Evolutionary conservation across 2,113 vertebrate genomes (phyloP).

Genomic region (Pomatostomus ruficeps): DNA sequence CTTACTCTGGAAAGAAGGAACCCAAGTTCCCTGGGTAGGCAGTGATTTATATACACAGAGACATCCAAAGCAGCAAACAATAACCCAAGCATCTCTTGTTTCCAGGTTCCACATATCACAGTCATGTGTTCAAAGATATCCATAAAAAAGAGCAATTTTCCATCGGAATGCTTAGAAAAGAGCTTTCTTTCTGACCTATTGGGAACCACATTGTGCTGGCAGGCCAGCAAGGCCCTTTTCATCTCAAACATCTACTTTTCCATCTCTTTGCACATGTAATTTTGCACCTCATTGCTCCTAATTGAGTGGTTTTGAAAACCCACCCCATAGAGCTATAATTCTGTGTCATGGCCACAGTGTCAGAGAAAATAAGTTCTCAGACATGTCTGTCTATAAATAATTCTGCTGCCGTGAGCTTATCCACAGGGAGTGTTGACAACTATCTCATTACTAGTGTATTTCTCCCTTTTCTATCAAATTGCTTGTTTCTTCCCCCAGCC

Average conservation of each 20-base stretch:
- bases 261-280: constrained; percentile 15
- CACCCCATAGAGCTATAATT: not conserved
- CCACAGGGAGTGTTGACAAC: not conserved
- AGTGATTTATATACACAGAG: not conserved
- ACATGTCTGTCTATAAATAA: constrained; percentile 43
- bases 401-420: not conserved
- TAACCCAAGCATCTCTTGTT: not conserved
- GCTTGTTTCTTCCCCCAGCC: not conserved
- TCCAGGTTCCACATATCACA: not conserved
- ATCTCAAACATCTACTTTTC: not conserved
- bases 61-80: not conserved
- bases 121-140: not conserved
- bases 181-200: not conserved
- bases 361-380: constrained; percentile 16
- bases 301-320: constrained; percentile 44
- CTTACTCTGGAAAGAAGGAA: not conserved
- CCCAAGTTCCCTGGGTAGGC: not conserved
- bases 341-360: not conserved
- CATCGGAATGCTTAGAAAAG: not conserved
- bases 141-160: not conserved
- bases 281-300: constrained; percentile 61
- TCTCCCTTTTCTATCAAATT: not conserved
- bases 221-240: not conserved
- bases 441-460: not conserved
- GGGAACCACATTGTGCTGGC: not conserved